Conservation (phyloP, 2,888 invertebrate species). For the Sturmia bella region DNA sequence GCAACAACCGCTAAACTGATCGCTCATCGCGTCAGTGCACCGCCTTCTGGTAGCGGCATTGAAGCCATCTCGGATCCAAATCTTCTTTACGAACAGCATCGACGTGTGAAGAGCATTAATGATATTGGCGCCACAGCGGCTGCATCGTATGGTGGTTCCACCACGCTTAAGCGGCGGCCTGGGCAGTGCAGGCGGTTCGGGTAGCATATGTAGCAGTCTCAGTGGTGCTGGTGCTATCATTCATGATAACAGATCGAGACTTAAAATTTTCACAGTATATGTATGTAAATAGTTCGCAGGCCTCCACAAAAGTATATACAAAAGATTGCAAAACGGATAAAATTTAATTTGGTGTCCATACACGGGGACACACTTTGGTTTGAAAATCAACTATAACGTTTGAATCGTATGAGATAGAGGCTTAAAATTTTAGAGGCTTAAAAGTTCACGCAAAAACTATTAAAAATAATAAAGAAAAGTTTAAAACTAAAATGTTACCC, state of each 20-base stretch:
- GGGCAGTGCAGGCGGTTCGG: slow-evolving; percentile 49
- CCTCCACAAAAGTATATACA: too few species aligned
- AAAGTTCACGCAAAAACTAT: too few species aligned
- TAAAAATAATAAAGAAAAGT: too few species aligned
- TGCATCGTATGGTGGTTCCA: slow-evolving; percentile 33
- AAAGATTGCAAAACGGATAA: too few species aligned
- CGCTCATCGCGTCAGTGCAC: slow-evolving; percentile 80
- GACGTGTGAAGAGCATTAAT: slow-evolving; percentile 81
- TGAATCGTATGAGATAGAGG: too few species aligned
- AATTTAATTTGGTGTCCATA: too few species aligned
- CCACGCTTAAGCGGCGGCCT: slow-evolving; percentile 58
- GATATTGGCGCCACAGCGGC: slow-evolving; percentile 80
- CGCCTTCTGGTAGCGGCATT: slow-evolving; percentile 76
- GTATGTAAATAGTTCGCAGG: too few species aligned
- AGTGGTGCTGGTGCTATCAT: slow-evolving; percentile 58
- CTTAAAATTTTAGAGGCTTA: too few species aligned
- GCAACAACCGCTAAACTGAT: slow-evolving; percentile 75
- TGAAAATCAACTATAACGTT: too few species aligned
- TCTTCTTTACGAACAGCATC: slow-evolving; percentile 79
- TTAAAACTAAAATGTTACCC: too few species aligned
- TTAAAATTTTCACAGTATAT: too few species aligned
- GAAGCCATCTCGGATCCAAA: slow-evolving; percentile 74
- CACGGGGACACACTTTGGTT: too few species aligned
- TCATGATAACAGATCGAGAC: slow-evolving; percentile 59
- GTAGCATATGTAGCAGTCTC: slow-evolving; percentile 56